Conservation (phyloP, 2,888 invertebrate species). For the Melitaea athalia region DNA sequence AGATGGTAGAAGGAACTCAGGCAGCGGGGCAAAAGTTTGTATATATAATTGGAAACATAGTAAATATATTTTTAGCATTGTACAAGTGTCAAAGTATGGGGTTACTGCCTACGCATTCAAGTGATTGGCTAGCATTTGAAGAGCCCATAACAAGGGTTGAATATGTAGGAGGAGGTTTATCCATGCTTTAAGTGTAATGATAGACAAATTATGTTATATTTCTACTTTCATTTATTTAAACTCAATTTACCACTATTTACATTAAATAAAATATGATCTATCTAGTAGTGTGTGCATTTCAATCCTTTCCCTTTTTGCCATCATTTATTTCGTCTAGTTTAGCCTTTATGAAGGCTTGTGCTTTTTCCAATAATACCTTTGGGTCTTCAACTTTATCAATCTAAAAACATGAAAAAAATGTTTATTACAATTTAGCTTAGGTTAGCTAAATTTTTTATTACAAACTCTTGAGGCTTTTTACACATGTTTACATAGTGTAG, state of each 20-base stretch:
- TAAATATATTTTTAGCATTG: conserved; percentile 94
- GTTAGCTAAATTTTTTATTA: not conserved
- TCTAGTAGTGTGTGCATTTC: conserved; percentile 38
- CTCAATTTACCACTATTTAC: conserved; percentile 63
- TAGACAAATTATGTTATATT: conserved; percentile 50
- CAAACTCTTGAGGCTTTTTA: too few relatives aligned
- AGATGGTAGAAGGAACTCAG: conserved; percentile 96
- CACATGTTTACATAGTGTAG: too few relatives aligned
- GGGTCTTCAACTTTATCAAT: conserved; percentile 94
- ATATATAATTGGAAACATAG: conserved; percentile 95
- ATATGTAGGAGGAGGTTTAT: conserved; percentile 91
- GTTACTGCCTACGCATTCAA: conserved; percentile 96
- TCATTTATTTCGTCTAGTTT: conserved; percentile 73
- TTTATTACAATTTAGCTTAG: not conserved
- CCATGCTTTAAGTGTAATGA: conserved; percentile 75
- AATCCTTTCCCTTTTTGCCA: conserved; percentile 66
- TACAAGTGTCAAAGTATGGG: conserved; percentile 99
- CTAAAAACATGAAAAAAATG: conserved; percentile 75
- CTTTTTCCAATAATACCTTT: conserved; percentile 85
- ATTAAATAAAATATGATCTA: conserved; percentile 50
- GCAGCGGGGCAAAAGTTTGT: conserved; percentile 95
- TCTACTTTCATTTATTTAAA: conserved; percentile 58
- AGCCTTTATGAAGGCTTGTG: conserved; percentile 86
- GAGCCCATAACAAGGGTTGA: conserved; percentile 93
- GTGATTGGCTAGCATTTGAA: conserved; percentile 99